These are phyloP conservation scores for Erebia palarica DNA, from an alignment of 2,888 invertebrate species.

Conservation along the genomic window DNA sequence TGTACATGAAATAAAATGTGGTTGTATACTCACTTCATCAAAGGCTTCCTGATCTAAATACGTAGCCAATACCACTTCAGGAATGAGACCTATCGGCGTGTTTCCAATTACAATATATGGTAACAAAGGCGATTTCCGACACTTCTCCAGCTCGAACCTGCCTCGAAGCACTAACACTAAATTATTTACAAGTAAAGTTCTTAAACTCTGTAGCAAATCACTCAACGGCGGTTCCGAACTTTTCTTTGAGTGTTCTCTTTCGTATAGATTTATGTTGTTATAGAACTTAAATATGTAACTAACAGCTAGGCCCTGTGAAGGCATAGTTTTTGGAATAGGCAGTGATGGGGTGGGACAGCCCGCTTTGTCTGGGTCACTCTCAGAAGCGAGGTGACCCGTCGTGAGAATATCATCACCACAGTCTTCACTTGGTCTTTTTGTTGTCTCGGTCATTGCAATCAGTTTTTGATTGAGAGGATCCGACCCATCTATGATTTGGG, in stretches of 20 bases:
- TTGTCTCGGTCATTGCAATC: constrained; percentile 67
- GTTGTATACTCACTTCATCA: constrained; percentile 62
- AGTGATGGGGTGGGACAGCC: constrained; percentile 74
- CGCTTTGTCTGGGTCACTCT: constrained; percentile 63
- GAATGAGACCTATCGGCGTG: constrained; percentile 88
- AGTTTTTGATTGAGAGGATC: constrained; percentile 82
- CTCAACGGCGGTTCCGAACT: constrained; percentile 88
- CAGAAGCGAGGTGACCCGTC: constrained; percentile 61
- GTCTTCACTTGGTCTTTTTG: constrained; percentile 74
- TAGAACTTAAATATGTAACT: constrained; percentile 82
- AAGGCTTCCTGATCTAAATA: constrained; percentile 84
- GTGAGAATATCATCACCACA: constrained; percentile 66
- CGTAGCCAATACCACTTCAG: constrained; percentile 85
- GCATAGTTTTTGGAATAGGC: constrained; percentile 68
- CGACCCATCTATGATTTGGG: constrained; percentile 80
- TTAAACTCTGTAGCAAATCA: constrained; percentile 83
- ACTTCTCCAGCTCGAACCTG: constrained; percentile 76
- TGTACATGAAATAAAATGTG: not conserved
- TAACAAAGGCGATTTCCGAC: constrained; percentile 84
- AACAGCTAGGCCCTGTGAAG: constrained; percentile 70
- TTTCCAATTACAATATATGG: constrained; percentile 86
- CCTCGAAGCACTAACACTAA: constrained; percentile 83
- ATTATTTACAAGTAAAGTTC: constrained; percentile 79
- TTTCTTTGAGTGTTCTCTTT: constrained; percentile 89
- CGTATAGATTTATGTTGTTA: constrained; percentile 87